Conservation (phyloP, 2,113 vertebrate genomes). For the Zosterops lateralis region DNA sequence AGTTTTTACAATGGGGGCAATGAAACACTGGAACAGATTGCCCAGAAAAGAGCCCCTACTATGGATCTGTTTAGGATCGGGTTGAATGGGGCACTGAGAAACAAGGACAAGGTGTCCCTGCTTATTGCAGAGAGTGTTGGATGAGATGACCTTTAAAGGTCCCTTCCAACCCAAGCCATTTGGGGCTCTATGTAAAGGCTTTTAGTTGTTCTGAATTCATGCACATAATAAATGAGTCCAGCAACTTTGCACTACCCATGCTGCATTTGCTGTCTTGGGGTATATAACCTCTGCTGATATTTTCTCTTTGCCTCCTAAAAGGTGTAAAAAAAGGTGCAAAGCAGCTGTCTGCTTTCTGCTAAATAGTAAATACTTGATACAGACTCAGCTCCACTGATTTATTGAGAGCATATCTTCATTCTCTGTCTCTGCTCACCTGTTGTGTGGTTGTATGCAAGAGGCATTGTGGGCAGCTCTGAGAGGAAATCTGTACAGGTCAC, state of each 20-base stretch:
- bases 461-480: not conserved
- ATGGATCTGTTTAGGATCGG: not conserved
- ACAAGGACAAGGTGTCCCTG: not conserved
- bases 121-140: not conserved
- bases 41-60: not conserved
- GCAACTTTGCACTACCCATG: not conserved
- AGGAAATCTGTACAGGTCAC: not conserved
- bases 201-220: not conserved
- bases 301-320: not conserved
- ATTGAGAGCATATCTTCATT: not conserved
- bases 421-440: not conserved
- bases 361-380: not conserved
- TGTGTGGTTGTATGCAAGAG: not conserved
- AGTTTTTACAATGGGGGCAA: not conserved
- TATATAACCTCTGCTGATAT: not conserved
- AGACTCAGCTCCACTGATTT: not conserved
- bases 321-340: not conserved
- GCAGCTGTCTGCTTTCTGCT: not conserved
- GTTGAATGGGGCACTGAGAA: not conserved
- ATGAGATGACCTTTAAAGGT: not conserved
- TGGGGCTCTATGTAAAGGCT: not conserved
- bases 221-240: not conserved
- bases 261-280: not conserved
- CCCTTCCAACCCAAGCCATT: not conserved
- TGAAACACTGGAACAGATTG: not conserved